A percentile compares a stretch with the other conserved stretches of the same genome.
Evolutionary conservation across 1,140 invertebrate species (phyloP).

Genomic region (Meloidogyne chitwoodi): DNA sequence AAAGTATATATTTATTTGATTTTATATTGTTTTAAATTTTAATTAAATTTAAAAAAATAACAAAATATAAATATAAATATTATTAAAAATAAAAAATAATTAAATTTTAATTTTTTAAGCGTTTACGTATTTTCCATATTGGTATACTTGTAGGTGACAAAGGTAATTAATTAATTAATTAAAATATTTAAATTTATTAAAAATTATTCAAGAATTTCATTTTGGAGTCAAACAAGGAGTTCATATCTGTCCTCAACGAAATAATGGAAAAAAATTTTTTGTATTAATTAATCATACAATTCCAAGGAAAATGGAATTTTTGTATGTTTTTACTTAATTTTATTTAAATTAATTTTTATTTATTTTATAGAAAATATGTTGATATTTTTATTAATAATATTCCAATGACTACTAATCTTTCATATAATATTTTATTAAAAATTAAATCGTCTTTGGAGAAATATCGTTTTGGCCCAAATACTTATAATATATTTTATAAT

Average conservation of each 20-base stretch:
- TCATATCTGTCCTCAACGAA: neutral
- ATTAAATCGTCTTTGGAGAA: neutral
- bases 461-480: neutral
- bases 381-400: neutral
- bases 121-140: neutral
- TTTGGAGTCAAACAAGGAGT: neutral
- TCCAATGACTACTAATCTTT: neutral
- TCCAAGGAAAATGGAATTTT: neutral
- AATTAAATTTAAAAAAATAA: too few species aligned
- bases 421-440: neutral
- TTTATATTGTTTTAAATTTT: too few species aligned
- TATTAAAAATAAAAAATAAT: neutral
- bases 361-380: neutral
- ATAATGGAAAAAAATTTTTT: neutral
- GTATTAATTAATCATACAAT: neutral
- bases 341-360: neutral
- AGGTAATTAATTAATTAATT: neutral
- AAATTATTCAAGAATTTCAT: neutral
- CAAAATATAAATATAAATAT: too few species aligned
- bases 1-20: neutral
- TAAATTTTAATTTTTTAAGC: neutral
- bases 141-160: neutral
- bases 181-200: too few species aligned
- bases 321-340: neutral
- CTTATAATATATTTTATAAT: constrained; percentile 3